Conservation (phyloP, 30 jellyfish, hydroid and myxozoan species). For the Pelagia noctiluca region DNA sequence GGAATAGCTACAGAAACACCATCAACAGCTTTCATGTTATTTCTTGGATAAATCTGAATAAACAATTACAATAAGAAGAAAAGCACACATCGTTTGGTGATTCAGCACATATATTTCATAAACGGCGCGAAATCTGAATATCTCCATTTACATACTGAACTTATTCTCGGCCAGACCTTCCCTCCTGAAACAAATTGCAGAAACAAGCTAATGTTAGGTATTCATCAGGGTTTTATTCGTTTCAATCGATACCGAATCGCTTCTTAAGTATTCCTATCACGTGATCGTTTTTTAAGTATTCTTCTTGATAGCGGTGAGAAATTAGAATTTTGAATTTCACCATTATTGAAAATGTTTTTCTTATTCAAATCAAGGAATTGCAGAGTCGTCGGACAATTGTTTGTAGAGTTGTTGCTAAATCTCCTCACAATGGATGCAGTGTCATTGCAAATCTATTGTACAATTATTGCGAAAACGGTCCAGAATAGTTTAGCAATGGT, state of each 20-base stretch:
- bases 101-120: not conserved
- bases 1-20: constrained; percentile 82
- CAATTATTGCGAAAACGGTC: not conserved
- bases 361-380: too few species aligned
- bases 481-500: not conserved
- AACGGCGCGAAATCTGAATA: not conserved
- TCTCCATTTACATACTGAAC: not conserved
- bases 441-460: not conserved
- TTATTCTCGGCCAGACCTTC: not conserved
- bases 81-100: not conserved
- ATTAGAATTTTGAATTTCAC: too few species aligned
- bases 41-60: constrained; percentile 72
- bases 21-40: constrained; percentile 91
- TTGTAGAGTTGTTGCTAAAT: too few species aligned
- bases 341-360: too few species aligned
- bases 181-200: not conserved
- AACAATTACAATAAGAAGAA: not conserved
- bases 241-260: too few species aligned
- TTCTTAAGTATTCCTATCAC: too few species aligned
- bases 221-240: too few species aligned
- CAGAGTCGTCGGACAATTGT: too few species aligned
- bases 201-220: not conserved
- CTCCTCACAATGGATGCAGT: not conserved
- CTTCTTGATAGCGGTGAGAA: too few species aligned
- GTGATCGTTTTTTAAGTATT: too few species aligned